phyloP scores from a whole-genome alignment of 1,140 invertebrate genomes.

The Drosophila truncata region DNA sequence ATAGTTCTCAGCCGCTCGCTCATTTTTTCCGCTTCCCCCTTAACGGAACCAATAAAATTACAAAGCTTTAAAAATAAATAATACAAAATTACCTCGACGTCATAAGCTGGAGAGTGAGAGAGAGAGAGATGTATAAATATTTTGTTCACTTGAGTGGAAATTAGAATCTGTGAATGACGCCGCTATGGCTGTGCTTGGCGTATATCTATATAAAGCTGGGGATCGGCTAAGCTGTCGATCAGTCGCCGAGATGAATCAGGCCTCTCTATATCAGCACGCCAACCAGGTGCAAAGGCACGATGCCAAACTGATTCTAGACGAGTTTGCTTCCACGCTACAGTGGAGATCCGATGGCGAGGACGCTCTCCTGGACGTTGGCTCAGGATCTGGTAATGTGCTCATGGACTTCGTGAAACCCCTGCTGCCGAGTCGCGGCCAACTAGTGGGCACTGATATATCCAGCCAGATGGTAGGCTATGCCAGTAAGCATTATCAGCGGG shows the following conservation, averaged over 20 bases:
- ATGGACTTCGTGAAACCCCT: conserved; percentile 88
- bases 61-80: conserved; percentile 74
- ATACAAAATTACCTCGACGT: conserved; percentile 34
- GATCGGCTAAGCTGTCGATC: conserved; percentile 23
- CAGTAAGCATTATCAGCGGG: conserved; percentile 85
- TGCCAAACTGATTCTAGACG: conserved; percentile 88
- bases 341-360: conserved; percentile 87
- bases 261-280: conserved; percentile 84
- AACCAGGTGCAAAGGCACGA: conserved; percentile 90
- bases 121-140: neutral
- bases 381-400: conserved; percentile 91
- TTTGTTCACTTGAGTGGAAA: conserved; percentile 2
- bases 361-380: conserved; percentile 91
- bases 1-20: conserved; percentile 10
- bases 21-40: neutral
- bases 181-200: conserved; percentile 18
- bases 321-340: conserved; percentile 87
- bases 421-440: conserved; percentile 86
- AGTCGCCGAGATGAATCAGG: conserved; percentile 75
- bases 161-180: conserved; percentile 25
- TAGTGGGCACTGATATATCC: conserved; percentile 90
- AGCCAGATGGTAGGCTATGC: conserved; percentile 90
- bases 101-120: conserved; percentile 13
- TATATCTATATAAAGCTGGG: conserved; percentile 63
- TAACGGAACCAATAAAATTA: conserved; percentile 36